A percentile compares a stretch with the other conserved stretches of the same genome.
Evolutionary conservation across 1,140 invertebrate genomes (phyloP).

Genomic region (Procambarus clarkii): DNA sequence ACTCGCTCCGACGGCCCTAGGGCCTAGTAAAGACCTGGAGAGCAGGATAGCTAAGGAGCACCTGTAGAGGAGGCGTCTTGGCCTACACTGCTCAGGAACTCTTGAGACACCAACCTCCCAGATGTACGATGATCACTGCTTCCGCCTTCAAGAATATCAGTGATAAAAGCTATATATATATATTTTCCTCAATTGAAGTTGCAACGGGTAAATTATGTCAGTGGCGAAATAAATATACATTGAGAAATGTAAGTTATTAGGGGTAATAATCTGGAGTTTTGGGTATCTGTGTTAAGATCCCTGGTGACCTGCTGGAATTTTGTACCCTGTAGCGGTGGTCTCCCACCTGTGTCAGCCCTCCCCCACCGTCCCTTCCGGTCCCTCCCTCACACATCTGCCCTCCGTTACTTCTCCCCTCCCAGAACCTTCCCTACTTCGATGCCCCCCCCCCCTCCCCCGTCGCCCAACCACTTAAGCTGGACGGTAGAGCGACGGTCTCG

Average conservation of each 20-base stretch:
- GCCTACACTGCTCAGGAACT: constrained; percentile 21
- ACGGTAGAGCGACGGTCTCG: no score
- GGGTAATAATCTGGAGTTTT: neutral
- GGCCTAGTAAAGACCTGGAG: neutral
- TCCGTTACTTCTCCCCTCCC: neutral
- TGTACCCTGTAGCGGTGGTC: constrained; percentile 11
- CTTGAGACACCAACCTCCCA: neutral
- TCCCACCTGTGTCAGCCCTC: neutral
- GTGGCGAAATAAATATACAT: neutral
- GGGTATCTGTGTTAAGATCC: neutral
- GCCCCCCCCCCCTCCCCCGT: no score
- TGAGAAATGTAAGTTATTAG: neutral
- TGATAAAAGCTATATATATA: neutral
- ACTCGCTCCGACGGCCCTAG: neutral
- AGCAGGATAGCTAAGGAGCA: neutral
- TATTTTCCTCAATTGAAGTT: neutral
- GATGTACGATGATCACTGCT: constrained; percentile 17
- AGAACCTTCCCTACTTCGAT: neutral
- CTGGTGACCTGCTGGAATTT: neutral
- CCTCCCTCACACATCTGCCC: neutral
- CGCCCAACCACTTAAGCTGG: no score
- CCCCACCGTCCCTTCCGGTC: neutral
- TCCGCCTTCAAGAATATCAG: neutral
- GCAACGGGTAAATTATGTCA: neutral
- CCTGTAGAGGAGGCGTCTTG: neutral